phyloP scores from a whole-genome alignment of 2,113 vertebrate species.

The Erythrolamprus reginae region DNA sequence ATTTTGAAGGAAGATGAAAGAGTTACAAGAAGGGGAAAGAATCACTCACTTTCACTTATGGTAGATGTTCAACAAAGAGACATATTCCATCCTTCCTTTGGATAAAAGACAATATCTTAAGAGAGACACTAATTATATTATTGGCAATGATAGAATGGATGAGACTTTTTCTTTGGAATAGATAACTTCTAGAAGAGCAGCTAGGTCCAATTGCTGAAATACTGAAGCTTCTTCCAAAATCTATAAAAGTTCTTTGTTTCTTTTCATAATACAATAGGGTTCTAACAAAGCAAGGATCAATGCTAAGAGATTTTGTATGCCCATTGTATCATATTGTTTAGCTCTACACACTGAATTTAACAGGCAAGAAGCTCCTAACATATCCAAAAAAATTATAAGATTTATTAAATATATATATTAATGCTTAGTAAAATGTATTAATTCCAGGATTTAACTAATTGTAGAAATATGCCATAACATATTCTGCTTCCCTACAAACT shows the following conservation, averaged over 20 bases:
- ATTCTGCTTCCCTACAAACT: neutral
- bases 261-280: neutral
- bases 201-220: neutral
- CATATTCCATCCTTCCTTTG: neutral
- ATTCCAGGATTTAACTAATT: neutral
- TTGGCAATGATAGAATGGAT: neutral
- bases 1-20: neutral
- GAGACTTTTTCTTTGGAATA: neutral
- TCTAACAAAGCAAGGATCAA: neutral
- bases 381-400: neutral
- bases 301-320: neutral
- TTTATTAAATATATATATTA: neutral
- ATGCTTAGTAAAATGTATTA: neutral
- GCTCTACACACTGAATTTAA: neutral
- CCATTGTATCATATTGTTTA: neutral
- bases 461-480: neutral
- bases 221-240: neutral
- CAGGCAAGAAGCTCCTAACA: neutral
- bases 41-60: neutral
- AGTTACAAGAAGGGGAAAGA: neutral
- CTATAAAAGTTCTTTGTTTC: neutral
- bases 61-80: neutral
- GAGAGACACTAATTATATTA: neutral
- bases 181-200: neutral
- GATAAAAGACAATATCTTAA: neutral